These are phyloP conservation scores for Stomatorhinus ivindoensis DNA, from an alignment of 2,113 vertebrate genomes.

Conservation along the genomic window DNA sequence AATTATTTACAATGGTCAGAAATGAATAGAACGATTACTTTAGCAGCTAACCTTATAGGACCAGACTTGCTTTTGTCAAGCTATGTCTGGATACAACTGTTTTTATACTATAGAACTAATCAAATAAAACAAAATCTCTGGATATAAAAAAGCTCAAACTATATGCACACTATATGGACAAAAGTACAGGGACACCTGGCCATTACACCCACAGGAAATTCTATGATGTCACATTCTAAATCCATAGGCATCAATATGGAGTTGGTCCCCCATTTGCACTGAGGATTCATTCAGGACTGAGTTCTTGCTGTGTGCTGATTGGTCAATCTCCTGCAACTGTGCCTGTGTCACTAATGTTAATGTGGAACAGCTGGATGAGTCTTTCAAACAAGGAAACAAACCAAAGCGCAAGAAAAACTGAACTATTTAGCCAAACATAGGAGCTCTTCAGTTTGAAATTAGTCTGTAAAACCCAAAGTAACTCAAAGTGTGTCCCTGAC, in stretches of 20 bases:
- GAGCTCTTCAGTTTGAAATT: no score
- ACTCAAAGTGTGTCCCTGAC: no score
- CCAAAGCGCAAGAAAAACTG: no score
- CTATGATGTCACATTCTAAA: neutral
- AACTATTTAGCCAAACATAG: no score
- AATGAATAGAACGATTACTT: neutral
- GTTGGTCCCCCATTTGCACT: neutral
- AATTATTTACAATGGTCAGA: neutral
- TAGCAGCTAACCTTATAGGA: neutral
- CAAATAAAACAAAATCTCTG: neutral
- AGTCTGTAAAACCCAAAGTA: no score
- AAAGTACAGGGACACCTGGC: neutral
- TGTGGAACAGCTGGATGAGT: no score
- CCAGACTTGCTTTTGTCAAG: neutral
- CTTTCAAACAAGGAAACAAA: no score
- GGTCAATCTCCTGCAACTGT: no score
- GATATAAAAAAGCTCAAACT: neutral
- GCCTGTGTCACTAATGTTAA: no score
- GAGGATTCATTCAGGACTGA: no score
- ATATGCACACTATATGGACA: neutral
- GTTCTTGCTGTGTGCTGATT: no score
- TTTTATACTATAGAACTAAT: neutral
- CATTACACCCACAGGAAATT: neutral
- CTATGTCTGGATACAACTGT: neutral
- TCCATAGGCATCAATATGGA: neutral